phyloP scores from a whole-genome alignment of 1,140 invertebrate genomes.

The Aradophagus sp. region DNA sequence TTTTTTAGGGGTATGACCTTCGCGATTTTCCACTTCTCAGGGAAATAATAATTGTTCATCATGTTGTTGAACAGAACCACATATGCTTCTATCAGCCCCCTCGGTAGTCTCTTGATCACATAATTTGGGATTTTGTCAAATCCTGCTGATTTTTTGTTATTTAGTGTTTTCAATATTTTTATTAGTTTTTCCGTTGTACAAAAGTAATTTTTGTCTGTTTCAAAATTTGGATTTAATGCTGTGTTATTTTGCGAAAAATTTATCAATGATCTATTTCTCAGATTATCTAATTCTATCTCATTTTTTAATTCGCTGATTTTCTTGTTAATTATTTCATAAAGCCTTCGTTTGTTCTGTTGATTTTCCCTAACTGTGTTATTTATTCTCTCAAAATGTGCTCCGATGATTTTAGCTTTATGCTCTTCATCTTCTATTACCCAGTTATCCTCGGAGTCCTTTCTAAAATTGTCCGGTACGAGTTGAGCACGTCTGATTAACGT shows the following conservation, averaged over 20 bases:
- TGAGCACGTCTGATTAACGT: neutral
- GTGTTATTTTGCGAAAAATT: neutral
- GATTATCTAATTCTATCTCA: neutral
- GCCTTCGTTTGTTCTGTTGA: neutral
- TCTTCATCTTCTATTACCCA: neutral
- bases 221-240: conserved; percentile 2
- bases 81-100: too few relatives aligned
- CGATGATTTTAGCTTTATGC: neutral
- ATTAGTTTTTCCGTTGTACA: neutral
- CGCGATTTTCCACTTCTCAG: too few relatives aligned
- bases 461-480: neutral
- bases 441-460: neutral
- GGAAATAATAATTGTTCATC: too few relatives aligned
- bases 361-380: neutral
- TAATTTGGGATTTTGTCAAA: conserved; percentile 10
- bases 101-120: conserved; percentile 1
- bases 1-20: too few relatives aligned
- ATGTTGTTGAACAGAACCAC: too few relatives aligned
- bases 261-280: neutral
- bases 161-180: conserved; percentile 5
- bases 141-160: conserved; percentile 15
- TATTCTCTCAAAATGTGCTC: conserved; percentile 4
- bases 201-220: conserved; percentile 2
- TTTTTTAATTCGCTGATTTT: neutral
- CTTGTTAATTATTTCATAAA: conserved; percentile 2